Conservation (phyloP, 2,888 invertebrate genomes). For the Cosmorhoe ocellata region DNA sequence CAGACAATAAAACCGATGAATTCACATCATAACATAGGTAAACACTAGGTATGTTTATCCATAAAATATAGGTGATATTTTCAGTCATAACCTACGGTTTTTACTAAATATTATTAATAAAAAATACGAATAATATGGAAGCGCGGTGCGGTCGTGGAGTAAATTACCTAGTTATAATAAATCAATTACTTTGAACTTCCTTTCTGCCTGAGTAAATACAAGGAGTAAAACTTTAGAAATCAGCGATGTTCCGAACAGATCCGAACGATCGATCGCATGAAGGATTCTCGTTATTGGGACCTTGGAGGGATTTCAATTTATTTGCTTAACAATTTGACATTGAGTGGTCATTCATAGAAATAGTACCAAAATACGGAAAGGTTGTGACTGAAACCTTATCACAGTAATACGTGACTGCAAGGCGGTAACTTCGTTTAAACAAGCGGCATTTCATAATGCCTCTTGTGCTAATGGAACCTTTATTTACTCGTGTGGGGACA, state of each 20-base stretch:
- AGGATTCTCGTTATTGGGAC: conserved; percentile 4
- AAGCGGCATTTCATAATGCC: conserved; percentile 12
- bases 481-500: conserved; percentile 17
- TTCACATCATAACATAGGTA: too few relatives aligned
- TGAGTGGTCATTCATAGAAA: conserved; percentile 17
- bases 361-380: conserved; percentile 5
- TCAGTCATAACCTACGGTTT: too few relatives aligned
- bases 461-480: background rate
- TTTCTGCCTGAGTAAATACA: background rate
- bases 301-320: conserved; percentile 21
- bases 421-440: conserved; percentile 10
- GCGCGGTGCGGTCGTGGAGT: background rate
- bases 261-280: conserved; percentile 16
- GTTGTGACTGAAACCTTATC: background rate
- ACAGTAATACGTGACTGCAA: conserved; percentile 22
- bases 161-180: conserved; percentile 3
- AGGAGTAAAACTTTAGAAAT: conserved; percentile 7
- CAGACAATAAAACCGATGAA: background rate
- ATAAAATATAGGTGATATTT: too few relatives aligned
- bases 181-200: conserved; percentile 1
- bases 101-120: too few relatives aligned
- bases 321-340: conserved; percentile 21
- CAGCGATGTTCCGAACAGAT: conserved; percentile 7
- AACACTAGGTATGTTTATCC: too few relatives aligned
- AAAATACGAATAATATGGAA: too few relatives aligned